Evolutionary conservation across 1,140 invertebrate species (phyloP).

Genomic region (Thalassaphorura encarpata): DNA sequence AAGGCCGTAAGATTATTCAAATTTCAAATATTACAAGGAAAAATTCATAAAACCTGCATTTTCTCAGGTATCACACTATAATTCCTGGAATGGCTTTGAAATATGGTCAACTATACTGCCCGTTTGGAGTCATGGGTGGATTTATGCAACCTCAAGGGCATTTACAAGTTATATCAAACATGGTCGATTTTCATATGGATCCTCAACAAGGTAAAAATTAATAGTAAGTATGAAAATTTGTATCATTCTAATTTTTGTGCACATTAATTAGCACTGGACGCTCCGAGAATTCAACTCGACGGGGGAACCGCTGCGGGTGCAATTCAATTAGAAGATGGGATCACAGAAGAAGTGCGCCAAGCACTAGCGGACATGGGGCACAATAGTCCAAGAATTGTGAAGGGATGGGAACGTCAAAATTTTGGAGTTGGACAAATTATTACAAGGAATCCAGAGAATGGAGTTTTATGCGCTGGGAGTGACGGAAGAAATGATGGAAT

Average conservation of each 20-base stretch:
- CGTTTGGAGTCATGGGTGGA: constrained; percentile 33
- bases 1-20: constrained; percentile 20
- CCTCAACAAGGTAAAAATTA: constrained; percentile 36
- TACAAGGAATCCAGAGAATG: constrained; percentile 31
- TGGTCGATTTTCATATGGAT: constrained; percentile 41
- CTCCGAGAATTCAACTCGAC: constrained; percentile 38
- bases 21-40: constrained; percentile 25
- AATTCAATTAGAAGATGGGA: constrained; percentile 36
- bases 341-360: constrained; percentile 27
- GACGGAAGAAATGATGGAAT: constrained; percentile 35
- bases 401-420: constrained; percentile 28
- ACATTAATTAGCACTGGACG: constrained; percentile 35
- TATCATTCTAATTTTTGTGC: neutral
- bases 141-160: constrained; percentile 44
- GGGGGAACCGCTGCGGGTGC: constrained; percentile 14
- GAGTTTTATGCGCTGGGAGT: constrained; percentile 24
- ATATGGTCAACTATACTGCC: constrained; percentile 22
- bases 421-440: constrained; percentile 40
- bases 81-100: constrained; percentile 36
- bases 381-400: constrained; percentile 16
- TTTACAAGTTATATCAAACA: constrained; percentile 40
- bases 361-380: constrained; percentile 34
- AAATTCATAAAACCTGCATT: constrained; percentile 27
- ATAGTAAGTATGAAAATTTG: neutral
- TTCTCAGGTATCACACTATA: constrained; percentile 37